A percentile compares a stretch with the other conserved stretches of the same genome.
These are phyloP conservation scores for Chrysomela aeneicollis DNA, from an alignment of 2,888 invertebrate species.

Conservation along the genomic window DNA sequence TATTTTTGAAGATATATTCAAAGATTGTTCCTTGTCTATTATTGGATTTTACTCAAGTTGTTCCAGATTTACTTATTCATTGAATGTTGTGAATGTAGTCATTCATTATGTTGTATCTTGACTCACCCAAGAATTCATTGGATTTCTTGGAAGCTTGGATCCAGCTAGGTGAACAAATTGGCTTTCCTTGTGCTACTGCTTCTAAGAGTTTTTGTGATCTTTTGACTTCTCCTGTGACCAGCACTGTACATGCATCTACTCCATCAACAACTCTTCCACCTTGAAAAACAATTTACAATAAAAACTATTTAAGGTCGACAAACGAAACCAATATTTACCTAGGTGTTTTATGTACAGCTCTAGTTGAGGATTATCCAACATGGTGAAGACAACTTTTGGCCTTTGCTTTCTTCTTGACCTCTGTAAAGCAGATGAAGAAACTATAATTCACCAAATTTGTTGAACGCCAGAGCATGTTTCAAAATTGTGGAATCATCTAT, in stretches of 20 bases:
- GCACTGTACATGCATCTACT: conserved; percentile 62
- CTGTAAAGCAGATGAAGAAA: conserved; percentile 37
- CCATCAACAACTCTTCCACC: conserved; percentile 65
- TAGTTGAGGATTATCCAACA: conserved; percentile 57
- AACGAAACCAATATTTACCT: conserved; percentile 42
- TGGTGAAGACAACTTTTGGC: conserved; percentile 59
- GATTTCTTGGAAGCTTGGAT: conserved; percentile 53
- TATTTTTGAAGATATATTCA: no score
- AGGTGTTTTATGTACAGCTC: conserved; percentile 53
- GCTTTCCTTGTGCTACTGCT: conserved; percentile 68
- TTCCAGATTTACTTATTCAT: no score
- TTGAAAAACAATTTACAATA: conserved; percentile 46
- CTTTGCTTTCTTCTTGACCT: conserved; percentile 50
- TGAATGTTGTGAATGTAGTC: no score
- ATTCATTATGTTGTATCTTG: conserved; percentile 1
- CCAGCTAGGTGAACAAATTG: conserved; percentile 64
- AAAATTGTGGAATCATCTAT: not conserved
- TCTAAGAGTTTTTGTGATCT: conserved; percentile 69
- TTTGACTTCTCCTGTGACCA: conserved; percentile 66
- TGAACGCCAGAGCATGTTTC: not conserved
- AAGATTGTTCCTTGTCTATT: no score
- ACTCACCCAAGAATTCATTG: conserved; percentile 54
- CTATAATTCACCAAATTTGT: no score
- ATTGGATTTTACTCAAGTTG: no score
- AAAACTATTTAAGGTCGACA: not conserved